Evolutionary conservation across 2,888 invertebrate genomes (phyloP).

Genomic region (Idaea biselata): DNA sequence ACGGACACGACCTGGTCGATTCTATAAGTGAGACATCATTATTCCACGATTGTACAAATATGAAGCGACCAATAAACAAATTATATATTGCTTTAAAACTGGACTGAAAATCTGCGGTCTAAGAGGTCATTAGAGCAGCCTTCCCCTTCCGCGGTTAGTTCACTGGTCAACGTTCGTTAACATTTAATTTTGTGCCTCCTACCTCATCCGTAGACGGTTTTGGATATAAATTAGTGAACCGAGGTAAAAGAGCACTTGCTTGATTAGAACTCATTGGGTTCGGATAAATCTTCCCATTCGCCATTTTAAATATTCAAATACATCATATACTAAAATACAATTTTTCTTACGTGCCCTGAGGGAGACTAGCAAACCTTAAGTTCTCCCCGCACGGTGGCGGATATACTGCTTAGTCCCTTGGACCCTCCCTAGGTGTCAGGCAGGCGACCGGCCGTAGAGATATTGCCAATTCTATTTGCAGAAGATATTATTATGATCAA

Average conservation of each 20-base stretch:
- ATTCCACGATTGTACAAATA: too few relatives aligned
- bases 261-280: conserved; percentile 16
- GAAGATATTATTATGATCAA: too few relatives aligned
- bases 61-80: not conserved
- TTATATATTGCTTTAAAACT: not conserved
- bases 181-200: conserved; percentile 47
- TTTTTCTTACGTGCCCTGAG: too few relatives aligned
- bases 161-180: conserved; percentile 54
- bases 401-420: too few relatives aligned
- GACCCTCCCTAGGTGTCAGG: too few relatives aligned
- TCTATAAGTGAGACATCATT: too few relatives aligned
- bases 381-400: too few relatives aligned
- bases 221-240: not conserved
- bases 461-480: too few relatives aligned
- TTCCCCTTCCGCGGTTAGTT: conserved; percentile 50
- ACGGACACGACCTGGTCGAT: too few relatives aligned
- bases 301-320: conserved; percentile 19
- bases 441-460: too few relatives aligned
- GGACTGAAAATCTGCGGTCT: not conserved
- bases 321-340: not conserved
- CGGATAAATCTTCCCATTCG: conserved; percentile 12
- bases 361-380: too few relatives aligned
- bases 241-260: not conserved
- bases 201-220: conserved; percentile 6
- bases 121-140: conserved; percentile 12